Conservation (phyloP, 2,797 vertebrate genomes). For the Harpagifer antarcticus region DNA sequence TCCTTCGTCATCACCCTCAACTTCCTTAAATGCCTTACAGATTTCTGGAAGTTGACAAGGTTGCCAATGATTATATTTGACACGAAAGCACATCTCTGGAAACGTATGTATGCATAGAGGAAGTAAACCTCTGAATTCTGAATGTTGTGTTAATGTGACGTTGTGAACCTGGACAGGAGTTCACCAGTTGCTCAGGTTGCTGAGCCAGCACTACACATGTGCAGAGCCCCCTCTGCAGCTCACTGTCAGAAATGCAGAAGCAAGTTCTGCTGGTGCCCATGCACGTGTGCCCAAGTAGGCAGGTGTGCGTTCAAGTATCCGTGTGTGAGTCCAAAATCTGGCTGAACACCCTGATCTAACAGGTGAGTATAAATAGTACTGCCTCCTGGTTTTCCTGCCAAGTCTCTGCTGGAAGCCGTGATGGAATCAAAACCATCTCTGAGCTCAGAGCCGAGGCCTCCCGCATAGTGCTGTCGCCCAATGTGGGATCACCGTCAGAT, state of each 20-base stretch:
- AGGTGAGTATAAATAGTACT: conserved; percentile 62
- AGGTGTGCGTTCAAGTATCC: not conserved
- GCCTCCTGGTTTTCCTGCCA: conserved; percentile 39
- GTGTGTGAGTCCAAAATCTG: conserved; percentile 29
- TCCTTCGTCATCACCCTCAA: conserved; percentile 3
- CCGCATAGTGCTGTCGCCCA: not conserved
- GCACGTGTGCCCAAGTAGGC: not conserved
- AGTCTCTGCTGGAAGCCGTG: conserved; percentile 27
- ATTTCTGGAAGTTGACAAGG: not conserved
- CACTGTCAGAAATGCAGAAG: conserved; percentile 41
- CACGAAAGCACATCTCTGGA: conserved; percentile 2
- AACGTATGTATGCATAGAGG: not conserved
- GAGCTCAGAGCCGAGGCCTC: conserved; percentile 3
- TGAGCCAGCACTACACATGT: conserved; percentile 57
- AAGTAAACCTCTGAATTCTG: not conserved
- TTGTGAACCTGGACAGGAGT: not conserved
- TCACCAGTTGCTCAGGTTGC: conserved; percentile 40
- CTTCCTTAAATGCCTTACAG: not conserved
- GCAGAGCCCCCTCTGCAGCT: conserved; percentile 77
- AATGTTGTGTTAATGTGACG: not conserved
- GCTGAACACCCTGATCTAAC: conserved; percentile 60
- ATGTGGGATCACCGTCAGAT: conserved; percentile 20
- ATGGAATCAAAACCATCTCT: conserved; percentile 29
- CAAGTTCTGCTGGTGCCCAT: not conserved
- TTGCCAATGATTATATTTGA: conserved; percentile 7